phyloP scores from a whole-genome alignment of 2,888 invertebrate genomes.

The Lordiphosa fenestrarum region DNA sequence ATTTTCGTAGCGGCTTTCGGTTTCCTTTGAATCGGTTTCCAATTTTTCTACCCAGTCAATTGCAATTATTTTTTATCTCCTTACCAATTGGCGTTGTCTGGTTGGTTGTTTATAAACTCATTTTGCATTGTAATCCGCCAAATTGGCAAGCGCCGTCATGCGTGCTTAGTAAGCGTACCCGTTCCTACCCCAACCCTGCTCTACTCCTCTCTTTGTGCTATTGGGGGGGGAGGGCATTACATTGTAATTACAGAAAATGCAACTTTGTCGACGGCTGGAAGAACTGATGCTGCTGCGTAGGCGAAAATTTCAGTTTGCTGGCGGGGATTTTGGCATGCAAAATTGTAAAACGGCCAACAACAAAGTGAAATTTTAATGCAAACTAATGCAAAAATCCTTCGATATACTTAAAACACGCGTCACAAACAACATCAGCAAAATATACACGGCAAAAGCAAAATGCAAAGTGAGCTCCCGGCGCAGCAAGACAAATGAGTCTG shows the following conservation, averaged over 20 bases:
- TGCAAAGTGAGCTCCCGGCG: conserved; percentile 65
- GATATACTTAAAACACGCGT: conserved; percentile 36
- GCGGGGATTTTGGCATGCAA: conserved; percentile 6
- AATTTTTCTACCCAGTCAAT: conserved; percentile 42
- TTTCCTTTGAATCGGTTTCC: background rate
- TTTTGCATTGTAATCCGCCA: conserved; percentile 69
- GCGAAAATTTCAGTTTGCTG: conserved; percentile 31
- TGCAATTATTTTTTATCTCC: conserved; percentile 70
- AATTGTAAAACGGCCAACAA: conserved; percentile 51
- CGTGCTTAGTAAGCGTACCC: conserved; percentile 49
- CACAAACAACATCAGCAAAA: conserved; percentile 22
- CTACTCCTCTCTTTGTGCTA: conserved; percentile 33
- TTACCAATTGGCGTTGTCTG: conserved; percentile 53
- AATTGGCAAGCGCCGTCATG: conserved; percentile 61
- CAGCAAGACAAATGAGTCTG: conserved; percentile 73
- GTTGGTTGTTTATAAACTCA: conserved; percentile 69
- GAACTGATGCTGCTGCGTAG: conserved; percentile 43
- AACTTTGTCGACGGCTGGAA: conserved; percentile 57
- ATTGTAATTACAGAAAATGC: conserved; percentile 69
- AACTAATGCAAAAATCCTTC: conserved; percentile 71
- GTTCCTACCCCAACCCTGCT: conserved; percentile 2
- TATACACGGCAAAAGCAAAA: conserved; percentile 56
- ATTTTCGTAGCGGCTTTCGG: background rate
- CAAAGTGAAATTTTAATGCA: conserved; percentile 73
- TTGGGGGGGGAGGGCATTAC: conserved; percentile 24